Base-by-base conservation (phyloP, 2,888 invertebrate genomes). In the Hedya salicella region DNA sequence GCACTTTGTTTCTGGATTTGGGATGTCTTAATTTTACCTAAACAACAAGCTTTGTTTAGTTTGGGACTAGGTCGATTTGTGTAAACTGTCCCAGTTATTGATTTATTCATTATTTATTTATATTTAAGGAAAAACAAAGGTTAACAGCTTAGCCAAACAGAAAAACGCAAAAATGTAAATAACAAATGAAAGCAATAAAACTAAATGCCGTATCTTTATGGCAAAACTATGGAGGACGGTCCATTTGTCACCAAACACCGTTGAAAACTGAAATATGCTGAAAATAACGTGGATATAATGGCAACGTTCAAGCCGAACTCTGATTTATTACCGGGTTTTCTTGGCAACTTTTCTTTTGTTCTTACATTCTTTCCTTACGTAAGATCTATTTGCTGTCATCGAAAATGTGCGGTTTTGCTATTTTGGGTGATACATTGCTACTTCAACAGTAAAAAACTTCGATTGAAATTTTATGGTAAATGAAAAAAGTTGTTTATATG, bases 201-300 rank as follows among this genome's bases (percentile, higher is more conserved):
- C 19, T 17, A 30, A 40, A 42, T 17, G 25, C 48, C 14, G n/a
- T 30, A 14, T 44, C 14, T 62, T 62, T 52, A 62, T 14, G 19
- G 32, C 30, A 25, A 53, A 53, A 53, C 52, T 53, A 42, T 44
- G 32, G 40, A 21, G 17, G 42, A 8, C n/a, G 44, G 8, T 39
- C 13, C 56, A 49, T 64, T 57, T 50, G 57, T 64, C 57, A 57
- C 49, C 42, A 32, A 57, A 42, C 13, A 14, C 8, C 19, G 32
- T 21, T 40, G 25, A 25, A 42, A 54, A 66, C 66, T 48, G 39
- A 49, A 54, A 64, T 50, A 57, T 62, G 50, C 52, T 46, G 44
- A 56, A 70, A 71, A 70, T 61, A 68, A 66, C 68, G 54, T 46
- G 61, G 40, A 62, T 60, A 62, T 70, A 64, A 64, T 57, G 50